These are phyloP conservation scores for Musca vetustissima DNA, from an alignment of 1,140 invertebrate genomes.

Conservation along the genomic window DNA sequence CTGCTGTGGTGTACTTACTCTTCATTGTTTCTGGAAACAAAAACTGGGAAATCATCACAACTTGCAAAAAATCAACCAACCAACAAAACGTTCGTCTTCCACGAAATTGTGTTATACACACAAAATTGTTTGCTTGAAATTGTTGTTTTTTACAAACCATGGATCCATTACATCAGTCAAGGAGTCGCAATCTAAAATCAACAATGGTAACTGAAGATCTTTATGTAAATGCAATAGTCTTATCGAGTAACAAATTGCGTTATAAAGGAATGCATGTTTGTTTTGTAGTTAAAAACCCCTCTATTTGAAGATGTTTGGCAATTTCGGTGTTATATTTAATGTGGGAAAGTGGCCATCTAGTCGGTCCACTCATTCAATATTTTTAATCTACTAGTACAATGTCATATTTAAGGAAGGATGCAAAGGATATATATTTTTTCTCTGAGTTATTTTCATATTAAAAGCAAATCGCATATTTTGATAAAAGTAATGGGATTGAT, in stretches of 20 bases:
- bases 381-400: too few species aligned
- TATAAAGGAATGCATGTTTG: background rate
- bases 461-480: too few species aligned
- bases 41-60: slow-evolving; percentile 4
- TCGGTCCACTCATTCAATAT: too few species aligned
- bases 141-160: background rate
- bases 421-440: too few species aligned
- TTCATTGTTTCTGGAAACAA: too few species aligned
- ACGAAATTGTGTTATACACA: background rate
- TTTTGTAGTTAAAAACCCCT: background rate
- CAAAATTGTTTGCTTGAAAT: background rate
- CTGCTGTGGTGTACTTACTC: too few species aligned
- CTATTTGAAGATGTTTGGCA: slow-evolving; percentile 1
- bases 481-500: too few species aligned
- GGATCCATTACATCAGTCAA: slow-evolving; percentile 12
- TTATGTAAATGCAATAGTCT: slow-evolving; percentile 31
- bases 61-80: slow-evolving; percentile 10
- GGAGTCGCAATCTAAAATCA: slow-evolving; percentile 20
- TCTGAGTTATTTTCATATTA: too few species aligned
- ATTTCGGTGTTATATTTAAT: background rate
- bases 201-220: slow-evolving; percentile 29
- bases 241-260: background rate
- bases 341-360: too few species aligned
- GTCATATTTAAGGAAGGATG: too few species aligned
- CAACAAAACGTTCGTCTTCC: background rate